Conservation (phyloP, 1,140 invertebrate species). For the Drosophila arizonae region DNA sequence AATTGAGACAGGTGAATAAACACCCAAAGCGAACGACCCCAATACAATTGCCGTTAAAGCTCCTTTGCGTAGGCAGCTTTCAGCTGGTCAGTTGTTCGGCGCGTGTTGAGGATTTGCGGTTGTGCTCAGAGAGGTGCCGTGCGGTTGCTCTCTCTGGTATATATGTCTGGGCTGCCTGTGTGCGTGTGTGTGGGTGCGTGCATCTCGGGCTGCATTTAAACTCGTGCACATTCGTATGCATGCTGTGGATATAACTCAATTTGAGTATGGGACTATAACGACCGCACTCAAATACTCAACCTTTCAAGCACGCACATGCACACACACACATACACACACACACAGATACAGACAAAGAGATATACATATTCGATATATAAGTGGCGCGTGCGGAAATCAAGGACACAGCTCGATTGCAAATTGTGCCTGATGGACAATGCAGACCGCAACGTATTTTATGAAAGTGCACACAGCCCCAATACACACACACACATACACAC, state of each 20-base stretch:
- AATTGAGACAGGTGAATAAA: constrained; percentile 15
- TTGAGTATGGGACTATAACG: constrained; percentile 20
- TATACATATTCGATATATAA: background rate
- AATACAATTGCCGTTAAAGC: constrained; percentile 9
- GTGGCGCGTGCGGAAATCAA: constrained; percentile 37
- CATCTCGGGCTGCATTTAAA: constrained; percentile 21
- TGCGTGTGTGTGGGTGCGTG: constrained; percentile 2
- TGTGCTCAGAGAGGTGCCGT: background rate
- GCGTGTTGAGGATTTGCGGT: constrained; percentile 69
- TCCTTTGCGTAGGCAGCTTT: background rate
- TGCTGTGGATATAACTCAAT: constrained; percentile 44
- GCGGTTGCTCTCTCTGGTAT: background rate
- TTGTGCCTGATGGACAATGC: constrained; percentile 26
- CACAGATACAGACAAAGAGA: background rate
- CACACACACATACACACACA: background rate
- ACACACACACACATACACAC: constrained; percentile 17
- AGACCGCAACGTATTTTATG: constrained; percentile 15
- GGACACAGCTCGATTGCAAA: constrained; percentile 42
- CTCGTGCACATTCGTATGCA: constrained; percentile 15
- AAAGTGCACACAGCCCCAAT: background rate
- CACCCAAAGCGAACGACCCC: constrained; percentile 13
- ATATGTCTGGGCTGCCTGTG: background rate
- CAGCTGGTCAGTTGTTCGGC: constrained; percentile 16
- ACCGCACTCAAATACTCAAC: constrained; percentile 6
- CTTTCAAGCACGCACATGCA: background rate